Conservation (phyloP, 2,888 invertebrate genomes). For the Acanthoscelides obtectus region DNA sequence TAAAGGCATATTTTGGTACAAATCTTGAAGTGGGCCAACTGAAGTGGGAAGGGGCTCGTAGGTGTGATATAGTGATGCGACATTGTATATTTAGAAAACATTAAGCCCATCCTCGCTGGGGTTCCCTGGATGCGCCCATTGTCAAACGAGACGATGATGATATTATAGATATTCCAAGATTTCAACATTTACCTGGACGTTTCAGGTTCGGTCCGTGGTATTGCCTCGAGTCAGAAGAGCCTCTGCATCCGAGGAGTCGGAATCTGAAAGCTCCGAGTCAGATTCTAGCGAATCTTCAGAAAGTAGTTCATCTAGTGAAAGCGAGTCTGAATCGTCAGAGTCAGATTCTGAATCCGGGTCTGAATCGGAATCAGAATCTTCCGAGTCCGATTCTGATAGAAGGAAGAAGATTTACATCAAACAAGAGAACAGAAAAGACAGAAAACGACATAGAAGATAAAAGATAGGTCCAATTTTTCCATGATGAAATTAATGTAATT, state of each 20-base stretch:
- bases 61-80: no score
- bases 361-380: conserved; percentile 11
- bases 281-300: conserved; percentile 13
- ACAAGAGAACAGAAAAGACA: not conserved
- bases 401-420: conserved; percentile 8
- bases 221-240: not conserved
- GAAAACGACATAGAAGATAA: not conserved
- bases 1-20: no score
- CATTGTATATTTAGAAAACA: no score
- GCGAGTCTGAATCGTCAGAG: conserved; percentile 20
- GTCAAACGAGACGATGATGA: no score
- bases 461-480: not conserved
- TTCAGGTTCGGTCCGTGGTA: not conserved
- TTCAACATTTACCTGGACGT: not conserved
- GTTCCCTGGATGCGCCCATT: no score
- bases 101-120: no score
- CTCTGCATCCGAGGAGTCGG: not conserved
- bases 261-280: conserved; percentile 26
- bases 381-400: conserved; percentile 17
- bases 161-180: no score
- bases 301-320: conserved; percentile 16
- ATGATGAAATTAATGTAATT: not conserved
- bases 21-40: no score
- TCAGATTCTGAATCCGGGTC: conserved; percentile 21
- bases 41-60: no score